Base-by-base conservation (phyloP, 2,113 vertebrate genomes). In the Pungitius pungitius region DNA sequence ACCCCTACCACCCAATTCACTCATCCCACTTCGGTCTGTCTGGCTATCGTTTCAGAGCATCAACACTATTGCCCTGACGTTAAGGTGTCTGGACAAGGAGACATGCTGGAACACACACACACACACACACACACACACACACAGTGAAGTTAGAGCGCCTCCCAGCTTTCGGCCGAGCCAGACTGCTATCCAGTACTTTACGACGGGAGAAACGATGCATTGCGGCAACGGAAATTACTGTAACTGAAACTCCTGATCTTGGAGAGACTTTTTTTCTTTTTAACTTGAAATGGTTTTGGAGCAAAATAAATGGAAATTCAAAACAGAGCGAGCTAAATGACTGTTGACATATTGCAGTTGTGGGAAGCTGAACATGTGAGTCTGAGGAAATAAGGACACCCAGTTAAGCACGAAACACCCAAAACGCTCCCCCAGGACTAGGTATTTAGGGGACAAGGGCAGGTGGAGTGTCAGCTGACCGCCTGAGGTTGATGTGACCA, bases 21-120 rank as follows among this genome's bases (percentile, higher is more conserved):
- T 88, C 87, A 91, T 85, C 83, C 85, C 80, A 83, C 78, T 87
- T 85, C 75, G 88, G 84, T 87, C 78, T 88, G 88, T 88, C 88
- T 89, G 88, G 80, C 65, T 82, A 82, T 87, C 55, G 66, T 90
- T 87, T 90, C 83, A 83, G 88, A 88, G 85, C 85, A 80, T 45
- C 37, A 85, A 84, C 87, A 85, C 84, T 87, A 62, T 69, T 85
- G 78, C 78, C 78, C 83, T 91, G 90, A 90, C 60, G 86, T 80
- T 92, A 87, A 92, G 87, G 87, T 89, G 88, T 90, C 90, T 90
- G 88, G 90, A 89, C 88, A 88, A 90, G 89, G 83, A 92, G 84
- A 89, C 83, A 78, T 81, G 74, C 80, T 78, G 43, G 54, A 82
- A 78, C 52, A 82, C 78, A 79, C 76, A 69, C 55, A 78, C 62